phyloP scores from a whole-genome alignment of 37 sponge, comb jelly and placozoan species.

The Crambe crambe region DNA sequence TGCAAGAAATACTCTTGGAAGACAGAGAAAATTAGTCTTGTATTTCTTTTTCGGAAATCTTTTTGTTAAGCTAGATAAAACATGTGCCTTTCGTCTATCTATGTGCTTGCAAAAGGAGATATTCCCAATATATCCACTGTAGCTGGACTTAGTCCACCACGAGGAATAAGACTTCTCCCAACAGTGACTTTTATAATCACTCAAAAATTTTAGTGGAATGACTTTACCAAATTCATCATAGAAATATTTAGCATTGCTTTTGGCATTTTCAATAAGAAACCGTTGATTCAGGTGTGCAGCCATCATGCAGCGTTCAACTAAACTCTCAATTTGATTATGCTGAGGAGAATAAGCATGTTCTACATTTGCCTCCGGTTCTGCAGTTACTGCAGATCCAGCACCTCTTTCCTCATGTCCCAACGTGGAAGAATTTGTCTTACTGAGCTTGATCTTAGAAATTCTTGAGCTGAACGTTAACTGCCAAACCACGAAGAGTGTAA shows the following conservation, averaged over 20 bases:
- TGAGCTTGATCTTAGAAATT: no score
- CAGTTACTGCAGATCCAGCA: no score
- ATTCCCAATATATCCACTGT: constrained; percentile 3
- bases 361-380: no score
- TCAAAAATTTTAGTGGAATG: constrained; percentile 1
- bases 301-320: neutral
- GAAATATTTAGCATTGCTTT: constrained; percentile 10
- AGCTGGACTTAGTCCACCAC: no score
- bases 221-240: neutral
- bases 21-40: constrained; percentile 14
- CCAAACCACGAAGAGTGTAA: no score
- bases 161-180: neutral
- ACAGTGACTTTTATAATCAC: constrained; percentile 1
- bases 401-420: no score
- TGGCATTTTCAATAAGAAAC: neutral
- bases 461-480: no score
- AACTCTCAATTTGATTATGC: no score
- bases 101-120: no score
- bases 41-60: neutral
- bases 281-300: neutral
- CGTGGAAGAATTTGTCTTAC: no score
- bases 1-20: constrained; percentile 39
- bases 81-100: neutral
- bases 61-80: neutral
- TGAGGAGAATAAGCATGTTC: no score